These are phyloP conservation scores for Vanacampus margaritifer DNA, from an alignment of 2,113 vertebrate species.

Conservation along the genomic window DNA sequence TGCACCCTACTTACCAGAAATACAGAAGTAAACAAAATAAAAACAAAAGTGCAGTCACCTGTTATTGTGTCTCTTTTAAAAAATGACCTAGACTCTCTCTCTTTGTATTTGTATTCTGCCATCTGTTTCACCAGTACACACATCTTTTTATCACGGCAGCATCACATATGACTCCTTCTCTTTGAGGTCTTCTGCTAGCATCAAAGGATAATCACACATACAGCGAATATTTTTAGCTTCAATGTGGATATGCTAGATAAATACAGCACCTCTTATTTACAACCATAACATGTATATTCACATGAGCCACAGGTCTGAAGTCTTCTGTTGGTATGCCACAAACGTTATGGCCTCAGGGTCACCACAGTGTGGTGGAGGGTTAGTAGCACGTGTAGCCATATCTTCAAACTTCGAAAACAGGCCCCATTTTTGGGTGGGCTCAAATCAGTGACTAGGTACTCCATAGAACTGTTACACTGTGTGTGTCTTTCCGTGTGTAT, in stretches of 20 bases:
- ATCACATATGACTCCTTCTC: slow-evolving; percentile 18
- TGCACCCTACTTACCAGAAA: too few species aligned
- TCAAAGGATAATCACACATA: slow-evolving; percentile 42
- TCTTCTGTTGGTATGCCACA: not conserved
- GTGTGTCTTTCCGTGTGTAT: slow-evolving; percentile 13
- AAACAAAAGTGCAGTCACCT: slow-evolving; percentile 9
- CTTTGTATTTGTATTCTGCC: slow-evolving; percentile 26
- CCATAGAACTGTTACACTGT: slow-evolving; percentile 15
- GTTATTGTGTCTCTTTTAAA: slow-evolving; percentile 20
- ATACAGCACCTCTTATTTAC: slow-evolving; percentile 6
- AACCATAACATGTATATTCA: slow-evolving; percentile 1
- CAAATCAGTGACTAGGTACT: slow-evolving; percentile 48
- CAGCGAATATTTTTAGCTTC: not conserved
- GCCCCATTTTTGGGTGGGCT: slow-evolving; percentile 39
- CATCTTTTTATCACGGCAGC: slow-evolving; percentile 13
- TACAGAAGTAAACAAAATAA: too few species aligned
- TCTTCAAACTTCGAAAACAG: slow-evolving; percentile 28
- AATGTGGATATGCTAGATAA: not conserved
- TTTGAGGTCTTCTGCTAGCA: slow-evolving; percentile 35
- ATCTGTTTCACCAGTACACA: slow-evolving; percentile 30
- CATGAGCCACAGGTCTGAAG: not conserved
- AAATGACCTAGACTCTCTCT: slow-evolving; percentile 27
- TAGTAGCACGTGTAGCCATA: slow-evolving; percentile 24
- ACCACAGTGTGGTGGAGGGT: slow-evolving; percentile 54
- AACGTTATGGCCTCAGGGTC: slow-evolving; percentile 39